Percentiles rank a stretch among this genome's conserved stretches.
These are phyloP conservation scores for Volucella inanis DNA, from an alignment of 2,888 invertebrate species.

Conservation along the genomic window DNA sequence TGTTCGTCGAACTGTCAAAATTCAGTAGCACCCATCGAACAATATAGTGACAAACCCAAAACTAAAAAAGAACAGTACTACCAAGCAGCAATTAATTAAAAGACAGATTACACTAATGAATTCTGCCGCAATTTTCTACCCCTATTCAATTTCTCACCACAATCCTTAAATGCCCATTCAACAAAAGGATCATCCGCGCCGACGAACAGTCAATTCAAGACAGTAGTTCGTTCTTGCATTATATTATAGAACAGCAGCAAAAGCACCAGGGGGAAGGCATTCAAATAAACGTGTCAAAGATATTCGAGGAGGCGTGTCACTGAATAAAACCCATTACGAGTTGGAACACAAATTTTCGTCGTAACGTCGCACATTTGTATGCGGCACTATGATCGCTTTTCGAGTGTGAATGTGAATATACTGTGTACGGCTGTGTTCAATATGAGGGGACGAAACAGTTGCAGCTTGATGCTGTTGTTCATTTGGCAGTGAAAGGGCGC, in stretches of 20 bases:
- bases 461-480: constrained; percentile 71
- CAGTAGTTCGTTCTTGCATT: not conserved
- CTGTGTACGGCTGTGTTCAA: constrained; percentile 30
- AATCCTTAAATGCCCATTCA: constrained; percentile 64
- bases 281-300: constrained; percentile 72
- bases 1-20: constrained; percentile 13
- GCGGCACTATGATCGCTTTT: constrained; percentile 16
- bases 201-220: constrained; percentile 22
- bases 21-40: constrained; percentile 9
- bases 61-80: constrained; percentile 4
- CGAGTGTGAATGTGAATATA: constrained; percentile 5
- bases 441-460: constrained; percentile 54
- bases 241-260: not conserved
- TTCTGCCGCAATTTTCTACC: constrained; percentile 58
- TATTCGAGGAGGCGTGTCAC: constrained; percentile 73
- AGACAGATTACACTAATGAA: constrained; percentile 70
- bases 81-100: constrained; percentile 64
- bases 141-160: constrained; percentile 70
- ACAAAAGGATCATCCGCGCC: constrained; percentile 67
- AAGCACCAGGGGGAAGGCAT: constrained; percentile 55
- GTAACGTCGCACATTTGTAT: constrained; percentile 57
- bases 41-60: constrained; percentile 5
- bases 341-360: constrained; percentile 63
- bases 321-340: constrained; percentile 73
- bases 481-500: constrained; percentile 57